phyloP scores from a whole-genome alignment of 2,888 invertebrate species.

The Parnassius orleans region DNA sequence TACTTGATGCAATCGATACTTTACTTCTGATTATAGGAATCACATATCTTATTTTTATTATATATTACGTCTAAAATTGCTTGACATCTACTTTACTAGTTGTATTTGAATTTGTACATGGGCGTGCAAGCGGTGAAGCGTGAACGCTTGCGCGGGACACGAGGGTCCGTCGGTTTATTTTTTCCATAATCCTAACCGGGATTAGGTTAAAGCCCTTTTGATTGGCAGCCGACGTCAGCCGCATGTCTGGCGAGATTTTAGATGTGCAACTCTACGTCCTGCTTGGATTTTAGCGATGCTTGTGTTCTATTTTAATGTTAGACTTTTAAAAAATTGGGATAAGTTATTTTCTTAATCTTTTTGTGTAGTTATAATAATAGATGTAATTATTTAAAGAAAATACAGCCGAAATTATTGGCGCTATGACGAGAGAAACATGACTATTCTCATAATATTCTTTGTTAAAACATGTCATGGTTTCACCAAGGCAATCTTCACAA shows the following conservation, averaged over 20 bases:
- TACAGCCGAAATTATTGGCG: too few relatives aligned
- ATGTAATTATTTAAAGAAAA: too few relatives aligned
- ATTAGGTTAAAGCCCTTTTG: slow-evolving; percentile 78
- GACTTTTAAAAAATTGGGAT: slow-evolving; percentile 18
- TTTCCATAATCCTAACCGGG: slow-evolving; percentile 77
- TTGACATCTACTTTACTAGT: slow-evolving; percentile 11
- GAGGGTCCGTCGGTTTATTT: slow-evolving; percentile 73
- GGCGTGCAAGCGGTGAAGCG: slow-evolving; percentile 63
- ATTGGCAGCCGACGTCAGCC: slow-evolving; percentile 78
- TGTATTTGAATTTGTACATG: slow-evolving; percentile 30
- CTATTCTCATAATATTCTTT: too few relatives aligned
- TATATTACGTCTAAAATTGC: slow-evolving; percentile 35
- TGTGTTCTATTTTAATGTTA: slow-evolving; percentile 27
- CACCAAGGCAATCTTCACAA: too few relatives aligned
- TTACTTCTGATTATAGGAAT: not conserved
- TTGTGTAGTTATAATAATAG: too few relatives aligned
- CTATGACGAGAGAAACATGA: too few relatives aligned
- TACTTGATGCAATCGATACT: not conserved
- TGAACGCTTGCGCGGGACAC: slow-evolving; percentile 72
- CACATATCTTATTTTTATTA: slow-evolving; percentile 9
- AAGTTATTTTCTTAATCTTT: too few relatives aligned
- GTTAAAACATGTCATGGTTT: too few relatives aligned
- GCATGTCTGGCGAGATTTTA: slow-evolving; percentile 55
- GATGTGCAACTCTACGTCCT: slow-evolving; percentile 38
- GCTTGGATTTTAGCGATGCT: slow-evolving; percentile 43